phyloP scores from a whole-genome alignment of 2,888 invertebrate genomes.

The Aradus depressus region DNA sequence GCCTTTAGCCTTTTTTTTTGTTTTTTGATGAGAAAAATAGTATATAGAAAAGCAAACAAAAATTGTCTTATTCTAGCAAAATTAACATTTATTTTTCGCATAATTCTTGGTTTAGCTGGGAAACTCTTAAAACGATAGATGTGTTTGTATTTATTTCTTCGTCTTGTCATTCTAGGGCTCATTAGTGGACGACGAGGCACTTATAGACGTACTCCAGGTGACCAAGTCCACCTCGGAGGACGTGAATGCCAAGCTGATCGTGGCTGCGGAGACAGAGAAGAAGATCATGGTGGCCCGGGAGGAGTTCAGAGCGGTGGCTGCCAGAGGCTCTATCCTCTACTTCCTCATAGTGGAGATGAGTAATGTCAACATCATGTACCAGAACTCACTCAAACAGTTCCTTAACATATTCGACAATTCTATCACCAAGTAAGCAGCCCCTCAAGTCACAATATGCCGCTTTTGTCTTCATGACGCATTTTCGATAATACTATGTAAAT shows the following conservation, averaged over 20 bases:
- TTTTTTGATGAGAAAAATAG: no score
- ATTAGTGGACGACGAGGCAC: conserved; percentile 87
- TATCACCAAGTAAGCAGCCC: conserved; percentile 55
- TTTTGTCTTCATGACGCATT: background rate
- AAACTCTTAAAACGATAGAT: no score
- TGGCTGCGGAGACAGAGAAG: conserved; percentile 85
- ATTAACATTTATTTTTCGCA: no score
- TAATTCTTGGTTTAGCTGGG: no score
- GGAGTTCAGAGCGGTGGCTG: conserved; percentile 90
- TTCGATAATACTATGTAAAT: no score
- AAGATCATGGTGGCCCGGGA: conserved; percentile 89
- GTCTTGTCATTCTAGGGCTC: conserved; percentile 49
- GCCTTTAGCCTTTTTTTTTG: no score
- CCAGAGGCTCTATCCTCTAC: conserved; percentile 85
- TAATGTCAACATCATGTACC: conserved; percentile 92
- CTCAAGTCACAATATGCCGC: background rate
- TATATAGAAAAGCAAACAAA: no score
- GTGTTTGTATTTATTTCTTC: background rate
- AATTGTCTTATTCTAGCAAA: no score
- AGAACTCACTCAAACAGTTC: conserved; percentile 90
- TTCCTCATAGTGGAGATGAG: conserved; percentile 96
- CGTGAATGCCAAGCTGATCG: conserved; percentile 84
- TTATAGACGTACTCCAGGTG: conserved; percentile 78
- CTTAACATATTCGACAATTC: conserved; percentile 86
- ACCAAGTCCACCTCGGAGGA: conserved; percentile 86